Conservation (phyloP, 2,113 vertebrate genomes). For the Apeltes quadracus region DNA sequence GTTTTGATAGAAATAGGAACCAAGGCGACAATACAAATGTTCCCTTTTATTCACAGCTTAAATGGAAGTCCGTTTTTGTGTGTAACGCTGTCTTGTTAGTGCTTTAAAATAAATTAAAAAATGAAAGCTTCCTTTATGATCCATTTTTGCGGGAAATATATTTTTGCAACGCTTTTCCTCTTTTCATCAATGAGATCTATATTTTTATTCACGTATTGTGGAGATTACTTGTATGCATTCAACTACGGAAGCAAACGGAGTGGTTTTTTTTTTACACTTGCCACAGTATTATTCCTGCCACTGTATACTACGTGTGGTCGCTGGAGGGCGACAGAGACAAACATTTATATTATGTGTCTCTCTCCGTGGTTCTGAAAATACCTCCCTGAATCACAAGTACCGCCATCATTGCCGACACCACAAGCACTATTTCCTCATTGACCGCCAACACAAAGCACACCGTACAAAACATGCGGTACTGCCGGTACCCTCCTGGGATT, state of each 20-base stretch:
- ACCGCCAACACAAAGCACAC: neutral
- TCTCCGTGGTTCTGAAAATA: conserved; percentile 14
- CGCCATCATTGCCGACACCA: neutral
- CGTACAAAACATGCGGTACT: neutral
- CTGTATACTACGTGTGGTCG: neutral
- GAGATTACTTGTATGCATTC: neutral
- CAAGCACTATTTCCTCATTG: neutral
- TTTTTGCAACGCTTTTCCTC: neutral
- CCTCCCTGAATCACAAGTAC: neutral
- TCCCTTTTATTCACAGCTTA: neutral
- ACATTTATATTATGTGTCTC: neutral
- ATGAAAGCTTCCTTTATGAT: neutral
- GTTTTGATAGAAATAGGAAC: neutral
- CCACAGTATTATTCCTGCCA: neutral
- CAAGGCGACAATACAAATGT: neutral
- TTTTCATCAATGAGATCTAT: neutral
- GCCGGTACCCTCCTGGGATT: neutral
- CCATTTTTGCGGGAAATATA: neutral
- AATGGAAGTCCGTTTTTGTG: neutral
- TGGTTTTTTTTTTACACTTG: neutral
- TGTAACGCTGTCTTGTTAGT: neutral
- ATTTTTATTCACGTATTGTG: neutral
- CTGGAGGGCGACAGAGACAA: conserved; percentile 16
- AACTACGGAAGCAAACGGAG: neutral
- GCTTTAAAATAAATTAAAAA: neutral